Base-by-base conservation (phyloP, 2,113 vertebrate genomes). In the Nothobranchius furzeri region DNA sequence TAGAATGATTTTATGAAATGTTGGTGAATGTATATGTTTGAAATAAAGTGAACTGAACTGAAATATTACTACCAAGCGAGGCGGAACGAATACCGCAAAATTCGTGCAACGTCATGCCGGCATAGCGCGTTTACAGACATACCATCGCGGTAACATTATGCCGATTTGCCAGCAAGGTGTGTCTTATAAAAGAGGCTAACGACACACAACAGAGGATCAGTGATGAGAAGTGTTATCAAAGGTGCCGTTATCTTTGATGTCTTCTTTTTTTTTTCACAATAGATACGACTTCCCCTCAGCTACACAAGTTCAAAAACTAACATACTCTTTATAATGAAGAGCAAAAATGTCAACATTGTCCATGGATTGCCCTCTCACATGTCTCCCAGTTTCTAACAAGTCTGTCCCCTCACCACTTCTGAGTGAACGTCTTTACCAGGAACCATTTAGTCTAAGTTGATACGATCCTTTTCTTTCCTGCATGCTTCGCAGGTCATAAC, bases 401-500 rank as follows among this genome's bases (percentile, higher is more conserved):
- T 62, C 15, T 45, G 10, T 11, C 43, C 1, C 57, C 17, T 64
- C 40, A 6, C 35, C 61, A 51, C 4, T 0, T 64, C 5, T 14
- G 5, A 67, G 35, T 55, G 52, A 79, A 86, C 25, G 60, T 50
- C 45, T 76, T 70, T 78, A 62, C 80, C 68, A 54, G 72, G 85
- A 82, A 86, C 64, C 45, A 12, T 64, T 70, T 68, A 51, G 64
- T 68, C 40, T 9, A 2, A 68, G 73, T 53, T 70, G 54, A 70
- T 72, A 66, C 9, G 62, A 66, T 76, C 64, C 81, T 79, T 85
- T 83, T 78, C 79, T 74, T 74, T 35, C 40, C 58, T 0, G 49
- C 79, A 51, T 80, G 70, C 79, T 73, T 79, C 10, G 15, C n/a
- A 35, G 81, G 85, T 87, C 84, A 86, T 54, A 64, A 11, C 30